These are phyloP conservation scores for Alces alces DNA, from an alignment of 2,113 vertebrate genomes.

Conservation along the genomic window DNA sequence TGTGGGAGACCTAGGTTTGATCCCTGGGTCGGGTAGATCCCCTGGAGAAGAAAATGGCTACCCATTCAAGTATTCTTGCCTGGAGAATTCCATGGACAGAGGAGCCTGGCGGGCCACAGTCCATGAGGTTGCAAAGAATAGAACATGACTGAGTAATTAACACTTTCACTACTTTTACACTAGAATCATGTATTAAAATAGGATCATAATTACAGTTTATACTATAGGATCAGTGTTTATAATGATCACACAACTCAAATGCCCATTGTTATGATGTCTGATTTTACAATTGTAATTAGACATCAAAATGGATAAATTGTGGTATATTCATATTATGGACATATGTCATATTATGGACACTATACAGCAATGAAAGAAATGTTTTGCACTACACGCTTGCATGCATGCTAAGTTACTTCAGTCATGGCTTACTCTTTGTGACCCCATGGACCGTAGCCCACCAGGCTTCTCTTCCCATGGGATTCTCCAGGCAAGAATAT, in stretches of 20 bases:
- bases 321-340: background rate
- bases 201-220: background rate
- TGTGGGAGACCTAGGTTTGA: background rate
- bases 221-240: background rate
- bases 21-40: background rate
- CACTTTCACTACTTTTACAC: background rate
- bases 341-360: no score
- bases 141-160: background rate
- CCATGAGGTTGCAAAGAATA: background rate
- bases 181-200: background rate
- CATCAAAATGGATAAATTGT: background rate
- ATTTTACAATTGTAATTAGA: background rate
- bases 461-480: background rate
- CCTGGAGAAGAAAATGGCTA: background rate
- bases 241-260: background rate
- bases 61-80: background rate
- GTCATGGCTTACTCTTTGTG: background rate
- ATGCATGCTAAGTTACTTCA: background rate
- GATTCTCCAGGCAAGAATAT: background rate
- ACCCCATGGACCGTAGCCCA: fast-evolving
- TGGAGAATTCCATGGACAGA: background rate
- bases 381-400: background rate
- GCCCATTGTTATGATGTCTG: background rate
- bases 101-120: background rate
- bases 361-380: background rate